A percentile compares a stretch with the other conserved stretches of the same genome.
These are phyloP conservation scores for Erinaceus europaeus DNA, from an alignment of 2,113 vertebrate species.

Conservation along the genomic window DNA sequence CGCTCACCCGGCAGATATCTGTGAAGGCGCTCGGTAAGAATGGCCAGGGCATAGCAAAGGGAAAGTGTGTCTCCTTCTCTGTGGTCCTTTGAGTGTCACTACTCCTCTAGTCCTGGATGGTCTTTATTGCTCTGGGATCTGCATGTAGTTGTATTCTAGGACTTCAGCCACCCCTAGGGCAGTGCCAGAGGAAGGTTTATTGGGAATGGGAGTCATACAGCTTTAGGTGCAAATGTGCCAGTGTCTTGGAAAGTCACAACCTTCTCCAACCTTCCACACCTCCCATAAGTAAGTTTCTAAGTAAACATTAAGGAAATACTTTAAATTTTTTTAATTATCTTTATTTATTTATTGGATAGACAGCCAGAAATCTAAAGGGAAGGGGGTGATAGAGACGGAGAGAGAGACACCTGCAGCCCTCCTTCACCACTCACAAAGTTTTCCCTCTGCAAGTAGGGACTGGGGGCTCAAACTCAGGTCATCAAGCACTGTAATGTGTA, in stretches of 20 bases:
- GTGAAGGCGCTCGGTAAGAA: conserved; percentile 95
- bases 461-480: too few relatives aligned
- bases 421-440: too few relatives aligned
- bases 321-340: too few relatives aligned
- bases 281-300: neutral
- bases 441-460: too few relatives aligned
- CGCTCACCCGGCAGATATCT: conserved; percentile 94
- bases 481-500: too few relatives aligned
- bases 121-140: neutral
- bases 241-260: neutral
- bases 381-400: too few relatives aligned
- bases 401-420: too few relatives aligned
- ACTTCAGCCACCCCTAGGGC: neutral
- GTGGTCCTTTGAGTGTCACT: neutral
- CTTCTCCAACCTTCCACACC: neutral
- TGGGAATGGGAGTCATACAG: neutral
- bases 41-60: neutral
- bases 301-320: neutral
- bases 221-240: neutral
- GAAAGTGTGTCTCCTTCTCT: neutral
- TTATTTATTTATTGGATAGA: too few relatives aligned
- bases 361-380: too few relatives aligned
- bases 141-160: neutral
- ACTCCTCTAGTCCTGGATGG: neutral
- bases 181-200: neutral